These are phyloP conservation scores for Hydra vulgaris DNA, from an alignment of 30 jellyfish, hydroid and myxozoan species.

Conservation along the genomic window DNA sequence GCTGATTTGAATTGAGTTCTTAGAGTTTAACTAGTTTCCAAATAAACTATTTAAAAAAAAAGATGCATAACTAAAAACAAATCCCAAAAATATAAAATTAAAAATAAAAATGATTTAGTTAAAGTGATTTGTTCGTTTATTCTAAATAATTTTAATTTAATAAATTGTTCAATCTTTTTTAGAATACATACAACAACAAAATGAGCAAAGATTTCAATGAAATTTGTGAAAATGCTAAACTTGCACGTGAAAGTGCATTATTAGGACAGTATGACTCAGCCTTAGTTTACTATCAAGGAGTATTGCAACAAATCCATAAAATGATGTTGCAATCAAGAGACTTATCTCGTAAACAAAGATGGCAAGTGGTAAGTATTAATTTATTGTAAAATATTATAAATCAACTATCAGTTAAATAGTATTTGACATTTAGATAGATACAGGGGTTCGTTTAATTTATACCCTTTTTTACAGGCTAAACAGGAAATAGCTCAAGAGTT, in stretches of 20 bases:
- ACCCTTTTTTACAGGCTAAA: conserved; percentile 40
- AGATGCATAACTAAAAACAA: no score
- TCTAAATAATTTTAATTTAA: no score
- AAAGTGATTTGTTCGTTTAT: not conserved
- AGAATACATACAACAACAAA: not conserved
- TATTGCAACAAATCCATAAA: conserved; percentile 80
- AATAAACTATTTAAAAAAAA: no score
- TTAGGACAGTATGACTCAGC: conserved; percentile 85
- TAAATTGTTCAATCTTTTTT: no score
- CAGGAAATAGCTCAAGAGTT: conserved; percentile 88
- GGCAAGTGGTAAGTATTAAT: conserved; percentile 73
- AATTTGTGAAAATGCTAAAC: conserved; percentile 71
- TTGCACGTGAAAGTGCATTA: conserved; percentile 87
- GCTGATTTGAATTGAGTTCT: no score
- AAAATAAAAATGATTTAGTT: not conserved
- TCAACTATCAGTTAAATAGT: no score
- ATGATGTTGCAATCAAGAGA: conserved; percentile 52
- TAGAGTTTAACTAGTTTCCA: no score
- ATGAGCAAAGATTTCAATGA: conserved; percentile 25
- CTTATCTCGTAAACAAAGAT: conserved; percentile 59
- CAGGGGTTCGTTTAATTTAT: not conserved
- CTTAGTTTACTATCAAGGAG: conserved; percentile 86
- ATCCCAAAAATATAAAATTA: no score
- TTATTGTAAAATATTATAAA: not conserved
- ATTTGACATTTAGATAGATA: no score